Conservation (phyloP, 2,797 vertebrate species). For the Eurystomus glaucurus region DNA sequence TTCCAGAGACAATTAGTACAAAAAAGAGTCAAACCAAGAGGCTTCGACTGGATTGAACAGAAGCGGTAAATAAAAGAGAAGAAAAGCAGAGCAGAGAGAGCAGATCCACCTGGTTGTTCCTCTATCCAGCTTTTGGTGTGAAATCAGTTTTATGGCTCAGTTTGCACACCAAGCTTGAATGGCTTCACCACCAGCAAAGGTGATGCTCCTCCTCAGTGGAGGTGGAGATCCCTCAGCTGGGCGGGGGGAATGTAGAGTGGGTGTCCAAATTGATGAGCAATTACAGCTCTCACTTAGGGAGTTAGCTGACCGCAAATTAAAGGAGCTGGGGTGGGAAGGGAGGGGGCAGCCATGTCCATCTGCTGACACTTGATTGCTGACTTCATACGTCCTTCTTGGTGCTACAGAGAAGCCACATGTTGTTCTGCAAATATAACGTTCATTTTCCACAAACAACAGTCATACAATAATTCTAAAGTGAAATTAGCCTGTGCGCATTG, state of each 20-base stretch:
- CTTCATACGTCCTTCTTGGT: neutral
- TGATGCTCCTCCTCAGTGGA: neutral
- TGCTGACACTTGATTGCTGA: neutral
- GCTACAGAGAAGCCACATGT: neutral
- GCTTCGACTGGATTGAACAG: neutral
- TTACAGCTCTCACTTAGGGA: neutral
- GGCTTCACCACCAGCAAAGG: neutral
- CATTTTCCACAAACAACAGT: slow-evolving; percentile 5
- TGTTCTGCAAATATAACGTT: neutral
- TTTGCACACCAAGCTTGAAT: neutral
- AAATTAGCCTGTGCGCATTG: neutral
- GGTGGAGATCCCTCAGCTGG: neutral
- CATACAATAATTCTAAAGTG: neutral
- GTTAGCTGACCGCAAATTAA: neutral
- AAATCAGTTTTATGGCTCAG: neutral
- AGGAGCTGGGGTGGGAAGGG: neutral
- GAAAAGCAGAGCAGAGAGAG: neutral
- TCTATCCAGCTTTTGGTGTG: neutral
- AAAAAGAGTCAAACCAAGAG: neutral
- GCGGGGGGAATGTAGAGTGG: neutral
- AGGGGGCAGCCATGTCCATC: neutral
- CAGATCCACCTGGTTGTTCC: neutral
- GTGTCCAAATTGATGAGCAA: neutral
- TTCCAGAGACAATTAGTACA: neutral
- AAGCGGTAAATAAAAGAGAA: neutral